These are phyloP conservation scores for Capra hircus DNA, from an alignment of 2,113 vertebrate species.

Conservation along the genomic window DNA sequence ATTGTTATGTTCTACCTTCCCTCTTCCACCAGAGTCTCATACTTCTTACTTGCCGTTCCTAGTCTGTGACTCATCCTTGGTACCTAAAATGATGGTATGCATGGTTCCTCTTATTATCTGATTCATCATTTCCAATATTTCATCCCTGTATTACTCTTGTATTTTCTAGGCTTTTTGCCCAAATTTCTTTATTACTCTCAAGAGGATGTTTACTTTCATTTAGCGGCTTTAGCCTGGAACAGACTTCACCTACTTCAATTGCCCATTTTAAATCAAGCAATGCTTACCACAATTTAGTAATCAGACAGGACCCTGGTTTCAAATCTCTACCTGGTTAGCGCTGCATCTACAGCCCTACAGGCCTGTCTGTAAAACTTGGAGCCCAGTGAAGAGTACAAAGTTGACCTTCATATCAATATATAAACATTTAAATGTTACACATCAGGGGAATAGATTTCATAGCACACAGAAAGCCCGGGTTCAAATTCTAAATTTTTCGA, in stretches of 20 bases:
- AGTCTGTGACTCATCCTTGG: background rate
- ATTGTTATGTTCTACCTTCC: background rate
- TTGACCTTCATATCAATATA: background rate
- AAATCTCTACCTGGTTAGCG: background rate
- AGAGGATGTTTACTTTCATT: background rate
- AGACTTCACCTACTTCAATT: background rate
- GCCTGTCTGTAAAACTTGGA: background rate
- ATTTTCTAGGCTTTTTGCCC: background rate
- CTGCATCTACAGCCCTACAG: rapidly evolving
- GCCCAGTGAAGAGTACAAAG: background rate
- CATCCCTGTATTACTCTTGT: background rate
- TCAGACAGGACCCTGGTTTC: background rate
- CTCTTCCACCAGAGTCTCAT: background rate
- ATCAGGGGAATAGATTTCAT: background rate
- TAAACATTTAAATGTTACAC: background rate
- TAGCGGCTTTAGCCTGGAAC: background rate
- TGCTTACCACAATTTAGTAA: background rate
- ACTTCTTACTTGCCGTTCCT: background rate
- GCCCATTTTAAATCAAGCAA: background rate
- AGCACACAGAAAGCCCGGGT: background rate
- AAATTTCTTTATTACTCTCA: background rate
- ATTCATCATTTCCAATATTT: background rate
- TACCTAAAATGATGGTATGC: background rate
- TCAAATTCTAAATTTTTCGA: background rate
- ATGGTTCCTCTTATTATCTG: background rate